Evolutionary conservation across 2,113 vertebrate species (phyloP).

Genomic region (Pitta sordida): DNA sequence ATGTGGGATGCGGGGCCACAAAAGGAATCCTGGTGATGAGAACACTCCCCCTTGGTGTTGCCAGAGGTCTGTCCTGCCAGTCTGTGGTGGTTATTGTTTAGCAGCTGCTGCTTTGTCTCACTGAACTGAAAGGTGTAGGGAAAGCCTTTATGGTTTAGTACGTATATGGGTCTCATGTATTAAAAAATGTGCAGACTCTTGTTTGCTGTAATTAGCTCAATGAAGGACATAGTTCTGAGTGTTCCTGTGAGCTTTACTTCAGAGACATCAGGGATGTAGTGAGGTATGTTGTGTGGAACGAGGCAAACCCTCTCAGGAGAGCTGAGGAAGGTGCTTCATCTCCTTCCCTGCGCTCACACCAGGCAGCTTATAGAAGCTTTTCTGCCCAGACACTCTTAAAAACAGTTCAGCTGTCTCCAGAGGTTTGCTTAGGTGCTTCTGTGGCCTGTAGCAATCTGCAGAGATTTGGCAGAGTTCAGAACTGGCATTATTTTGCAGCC

Average conservation of each 20-base stretch:
- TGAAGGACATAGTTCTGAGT: fast-evolving
- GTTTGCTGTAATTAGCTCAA: not conserved
- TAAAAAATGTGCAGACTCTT: fast-evolving
- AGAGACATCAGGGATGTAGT: fast-evolving
- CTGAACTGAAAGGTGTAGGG: not conserved
- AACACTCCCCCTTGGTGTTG: not conserved
- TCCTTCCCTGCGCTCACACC: not conserved
- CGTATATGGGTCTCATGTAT: fast-evolving
- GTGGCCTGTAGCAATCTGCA: not conserved
- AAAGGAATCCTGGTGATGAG: not conserved
- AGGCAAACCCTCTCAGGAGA: not conserved
- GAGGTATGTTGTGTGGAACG: fast-evolving
- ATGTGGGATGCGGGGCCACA: not conserved
- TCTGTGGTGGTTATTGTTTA: fast-evolving
- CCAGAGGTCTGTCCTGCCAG: fast-evolving
- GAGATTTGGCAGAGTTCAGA: not conserved
- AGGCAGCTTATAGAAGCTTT: not conserved
- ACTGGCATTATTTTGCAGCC: not conserved
- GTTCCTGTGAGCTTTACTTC: fast-evolving
- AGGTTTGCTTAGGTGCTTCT: not conserved
- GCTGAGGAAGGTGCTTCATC: not conserved
- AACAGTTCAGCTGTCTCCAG: not conserved
- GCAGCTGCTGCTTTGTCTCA: fast-evolving
- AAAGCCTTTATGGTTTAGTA: fast-evolving
- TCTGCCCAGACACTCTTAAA: not conserved